phyloP scores from a whole-genome alignment of 1,140 invertebrate species.

The Neotoxoptera formosana region DNA sequence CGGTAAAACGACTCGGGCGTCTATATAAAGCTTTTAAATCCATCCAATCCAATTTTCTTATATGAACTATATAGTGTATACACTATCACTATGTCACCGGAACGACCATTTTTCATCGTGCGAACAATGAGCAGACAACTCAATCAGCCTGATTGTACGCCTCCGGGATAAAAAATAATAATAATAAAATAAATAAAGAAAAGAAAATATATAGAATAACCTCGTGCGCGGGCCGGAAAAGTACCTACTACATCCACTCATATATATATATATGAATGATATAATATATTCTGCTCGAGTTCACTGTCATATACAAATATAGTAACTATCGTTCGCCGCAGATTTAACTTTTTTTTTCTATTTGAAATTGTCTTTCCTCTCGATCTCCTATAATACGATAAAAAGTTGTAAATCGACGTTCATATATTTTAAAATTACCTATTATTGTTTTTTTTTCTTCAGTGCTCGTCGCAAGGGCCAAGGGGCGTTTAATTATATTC shows the following conservation, averaged over 20 bases:
- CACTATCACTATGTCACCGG: slow-evolving; percentile 56
- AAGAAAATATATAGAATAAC: slow-evolving; percentile 5
- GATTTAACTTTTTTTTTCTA: background rate
- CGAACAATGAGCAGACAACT: slow-evolving; percentile 58
- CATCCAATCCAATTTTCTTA: slow-evolving; percentile 58
- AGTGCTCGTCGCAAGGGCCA: too few species aligned
- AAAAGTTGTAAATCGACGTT: background rate
- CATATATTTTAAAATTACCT: background rate
- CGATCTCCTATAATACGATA: background rate
- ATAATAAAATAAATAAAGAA: slow-evolving; percentile 37
- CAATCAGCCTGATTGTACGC: slow-evolving; percentile 57
- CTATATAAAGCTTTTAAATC: slow-evolving; percentile 58
- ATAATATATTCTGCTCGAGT: slow-evolving; percentile 3
- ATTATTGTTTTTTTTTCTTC: background rate
- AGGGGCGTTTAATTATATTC: background rate
- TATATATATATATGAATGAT: background rate
- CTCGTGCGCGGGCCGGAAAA: background rate
- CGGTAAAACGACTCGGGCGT: slow-evolving; percentile 56
- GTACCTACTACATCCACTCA: background rate
- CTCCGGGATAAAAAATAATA: slow-evolving; percentile 42
- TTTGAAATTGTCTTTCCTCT: background rate
- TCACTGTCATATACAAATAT: background rate
- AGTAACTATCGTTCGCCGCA: background rate
- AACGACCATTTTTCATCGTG: slow-evolving; percentile 57
- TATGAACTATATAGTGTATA: slow-evolving; percentile 44